Conservation (phyloP, 2,888 invertebrate genomes). For the Pantelozetes paolii region DNA sequence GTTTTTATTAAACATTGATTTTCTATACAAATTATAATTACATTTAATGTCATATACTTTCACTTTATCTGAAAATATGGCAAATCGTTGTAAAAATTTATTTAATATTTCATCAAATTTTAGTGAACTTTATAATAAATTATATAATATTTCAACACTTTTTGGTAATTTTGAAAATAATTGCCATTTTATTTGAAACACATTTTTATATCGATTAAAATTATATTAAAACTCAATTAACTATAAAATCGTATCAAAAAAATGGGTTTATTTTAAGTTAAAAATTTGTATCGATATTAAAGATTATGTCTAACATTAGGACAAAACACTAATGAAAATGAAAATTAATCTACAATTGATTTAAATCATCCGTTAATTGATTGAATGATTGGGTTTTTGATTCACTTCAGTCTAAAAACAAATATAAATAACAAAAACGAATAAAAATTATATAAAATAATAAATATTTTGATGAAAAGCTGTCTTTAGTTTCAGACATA, state of each 20-base stretch:
- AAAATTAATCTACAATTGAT: neutral
- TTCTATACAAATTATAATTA: too few species aligned
- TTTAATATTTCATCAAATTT: neutral
- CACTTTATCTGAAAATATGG: too few species aligned
- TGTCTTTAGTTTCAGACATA: neutral
- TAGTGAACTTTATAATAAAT: slow-evolving; percentile 2
- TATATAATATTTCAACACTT: neutral
- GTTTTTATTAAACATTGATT: neutral
- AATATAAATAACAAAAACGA: neutral
- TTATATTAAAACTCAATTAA: neutral
- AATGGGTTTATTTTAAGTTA: neutral
- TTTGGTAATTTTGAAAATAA: too few species aligned
- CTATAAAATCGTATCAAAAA: neutral
- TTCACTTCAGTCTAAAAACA: neutral
- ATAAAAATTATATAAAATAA: slow-evolving; percentile 16
- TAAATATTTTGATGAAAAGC: neutral
- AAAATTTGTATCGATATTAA: neutral
- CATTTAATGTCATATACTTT: too few species aligned
- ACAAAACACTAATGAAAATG: neutral
- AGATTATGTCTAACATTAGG: neutral
- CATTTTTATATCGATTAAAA: too few species aligned
- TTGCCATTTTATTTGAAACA: too few species aligned
- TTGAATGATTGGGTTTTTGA: neutral
- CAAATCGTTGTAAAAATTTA: neutral
- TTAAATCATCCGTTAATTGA: neutral